A percentile compares a stretch with the other conserved stretches of the same genome.
Conservation (phyloP, 2,113 vertebrate species). For the Erinaceus europaeus region DNA sequence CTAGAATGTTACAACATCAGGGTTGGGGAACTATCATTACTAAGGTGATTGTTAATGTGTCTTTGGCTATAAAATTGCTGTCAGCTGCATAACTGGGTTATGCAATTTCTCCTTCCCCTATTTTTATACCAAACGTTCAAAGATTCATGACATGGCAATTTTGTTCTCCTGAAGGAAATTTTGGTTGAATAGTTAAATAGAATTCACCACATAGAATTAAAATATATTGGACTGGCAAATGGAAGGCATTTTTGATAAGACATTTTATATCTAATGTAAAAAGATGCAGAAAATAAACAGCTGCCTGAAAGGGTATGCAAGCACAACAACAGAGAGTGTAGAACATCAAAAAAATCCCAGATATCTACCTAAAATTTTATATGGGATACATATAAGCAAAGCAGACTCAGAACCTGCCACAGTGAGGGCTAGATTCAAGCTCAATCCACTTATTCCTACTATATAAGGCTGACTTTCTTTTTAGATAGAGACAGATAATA, state of each 20-base stretch:
- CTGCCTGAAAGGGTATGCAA: no score
- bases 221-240: neutral
- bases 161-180: neutral
- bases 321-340: no score
- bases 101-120: constrained; percentile 26
- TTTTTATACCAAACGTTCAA: constrained; percentile 10
- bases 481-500: no score
- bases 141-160: constrained; percentile 9
- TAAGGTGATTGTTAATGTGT: neutral
- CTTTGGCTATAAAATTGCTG: neutral
- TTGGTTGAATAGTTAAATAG: neutral
- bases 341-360: neutral
- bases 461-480: neutral
- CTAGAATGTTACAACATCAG: neutral
- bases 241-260: no score
- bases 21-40: neutral
- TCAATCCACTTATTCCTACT: neutral
- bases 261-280: neutral
- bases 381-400: accelerated
- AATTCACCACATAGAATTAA: neutral
- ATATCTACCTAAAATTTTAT: neutral
- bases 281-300: neutral
- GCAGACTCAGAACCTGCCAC: no score
- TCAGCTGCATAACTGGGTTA: constrained; percentile 18
- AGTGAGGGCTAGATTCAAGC: neutral